Conservation (phyloP, 2,113 vertebrate species). For the Todiramphus chloris region DNA sequence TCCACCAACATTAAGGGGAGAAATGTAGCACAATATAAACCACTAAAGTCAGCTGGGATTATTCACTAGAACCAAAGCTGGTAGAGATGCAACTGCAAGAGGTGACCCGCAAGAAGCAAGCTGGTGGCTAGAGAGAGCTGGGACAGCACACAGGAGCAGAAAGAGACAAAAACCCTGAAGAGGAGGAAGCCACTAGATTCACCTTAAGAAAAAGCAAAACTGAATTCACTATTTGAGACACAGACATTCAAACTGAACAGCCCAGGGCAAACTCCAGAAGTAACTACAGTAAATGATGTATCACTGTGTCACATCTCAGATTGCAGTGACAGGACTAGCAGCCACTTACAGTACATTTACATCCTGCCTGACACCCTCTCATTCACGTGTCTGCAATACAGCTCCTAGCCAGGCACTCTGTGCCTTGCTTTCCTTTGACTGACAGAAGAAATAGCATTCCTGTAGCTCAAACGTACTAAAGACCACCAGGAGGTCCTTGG, state of each 20-base stretch:
- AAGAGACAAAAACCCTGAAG: not conserved
- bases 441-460: accelerated
- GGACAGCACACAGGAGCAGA: not conserved
- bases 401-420: not conserved
- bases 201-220: not conserved
- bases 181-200: not conserved
- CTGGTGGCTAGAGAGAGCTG: not conserved
- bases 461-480: not conserved
- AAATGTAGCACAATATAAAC: not conserved
- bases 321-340: not conserved
- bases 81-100: not conserved
- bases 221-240: not conserved
- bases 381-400: not conserved
- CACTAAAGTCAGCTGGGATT: not conserved
- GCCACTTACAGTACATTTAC: not conserved
- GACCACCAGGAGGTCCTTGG: not conserved
- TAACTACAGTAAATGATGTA: not conserved
- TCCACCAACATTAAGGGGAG: not conserved
- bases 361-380: not conserved
- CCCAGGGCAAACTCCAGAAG: not conserved
- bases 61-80: not conserved
- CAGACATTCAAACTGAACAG: not conserved
- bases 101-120: not conserved
- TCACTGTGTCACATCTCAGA: not conserved
- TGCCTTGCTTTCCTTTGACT: not conserved